Evolutionary conservation across 2,797 vertebrate species (phyloP).

Genomic region (Trachops cirrhosus): DNA sequence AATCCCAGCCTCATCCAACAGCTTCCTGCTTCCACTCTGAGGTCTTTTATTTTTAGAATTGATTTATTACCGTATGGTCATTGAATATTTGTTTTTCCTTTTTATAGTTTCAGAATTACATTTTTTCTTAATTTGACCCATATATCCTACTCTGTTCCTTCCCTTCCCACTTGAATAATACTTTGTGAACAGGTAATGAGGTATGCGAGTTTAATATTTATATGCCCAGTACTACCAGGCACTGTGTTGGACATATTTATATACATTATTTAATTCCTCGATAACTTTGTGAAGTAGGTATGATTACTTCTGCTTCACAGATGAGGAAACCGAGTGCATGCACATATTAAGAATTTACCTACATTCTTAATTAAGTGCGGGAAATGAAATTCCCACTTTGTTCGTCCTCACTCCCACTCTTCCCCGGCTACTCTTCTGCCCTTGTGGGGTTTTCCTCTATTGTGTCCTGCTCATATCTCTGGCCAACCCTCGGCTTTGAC

Average conservation of each 20-base stretch:
- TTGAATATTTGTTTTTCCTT: constrained; percentile 67
- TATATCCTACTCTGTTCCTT: constrained; percentile 71
- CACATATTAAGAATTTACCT: not conserved
- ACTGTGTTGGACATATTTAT: not conserved
- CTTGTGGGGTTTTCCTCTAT: not conserved
- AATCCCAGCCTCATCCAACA: not conserved
- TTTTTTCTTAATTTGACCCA: constrained; percentile 70
- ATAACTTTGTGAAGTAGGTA: not conserved
- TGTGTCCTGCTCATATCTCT: not conserved
- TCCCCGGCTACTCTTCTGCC: not conserved
- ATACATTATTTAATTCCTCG: not conserved
- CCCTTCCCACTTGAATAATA: constrained; percentile 42
- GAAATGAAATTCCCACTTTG: not conserved
- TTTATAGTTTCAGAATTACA: constrained; percentile 70
- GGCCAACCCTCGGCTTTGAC: not conserved
- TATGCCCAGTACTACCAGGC: not conserved
- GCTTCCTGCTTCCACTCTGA: not conserved
- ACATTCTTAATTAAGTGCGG: not conserved
- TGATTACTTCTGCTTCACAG: not conserved
- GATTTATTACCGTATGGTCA: constrained; percentile 74
- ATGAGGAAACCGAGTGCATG: not conserved
- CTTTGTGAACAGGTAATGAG: not conserved
- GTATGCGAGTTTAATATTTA: not conserved
- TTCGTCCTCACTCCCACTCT: not conserved
- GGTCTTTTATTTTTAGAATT: not conserved